Percentiles rank a stretch among this genome's conserved stretches.
These are phyloP conservation scores for Nudaria mundana DNA, from an alignment of 2,888 invertebrate genomes.

Conservation along the genomic window DNA sequence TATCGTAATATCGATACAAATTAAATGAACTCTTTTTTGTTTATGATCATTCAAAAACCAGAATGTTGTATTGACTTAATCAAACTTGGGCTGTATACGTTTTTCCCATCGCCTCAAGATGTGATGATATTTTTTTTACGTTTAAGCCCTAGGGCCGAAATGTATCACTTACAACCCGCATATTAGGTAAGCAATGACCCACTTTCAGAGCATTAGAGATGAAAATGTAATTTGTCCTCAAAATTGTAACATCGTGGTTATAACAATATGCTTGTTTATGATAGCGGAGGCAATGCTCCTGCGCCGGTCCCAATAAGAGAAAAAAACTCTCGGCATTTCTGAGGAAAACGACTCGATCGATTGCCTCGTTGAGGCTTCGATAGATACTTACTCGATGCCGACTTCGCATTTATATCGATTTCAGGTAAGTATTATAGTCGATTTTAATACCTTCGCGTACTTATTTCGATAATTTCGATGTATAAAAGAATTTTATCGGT, in stretches of 20 bases:
- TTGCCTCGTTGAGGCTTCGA: conserved; percentile 57
- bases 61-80: no score
- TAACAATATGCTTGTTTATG: conserved; percentile 54
- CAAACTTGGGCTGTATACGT: no score
- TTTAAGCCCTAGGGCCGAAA: no score
- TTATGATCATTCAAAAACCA: no score
- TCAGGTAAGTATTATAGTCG: conserved; percentile 18
- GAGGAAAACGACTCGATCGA: conserved; percentile 64
- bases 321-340: conserved; percentile 62
- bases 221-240: no score
- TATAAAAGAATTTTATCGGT: conserved; percentile 4
- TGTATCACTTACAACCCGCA: no score
- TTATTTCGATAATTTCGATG: conserved; percentile 19
- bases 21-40: no score
- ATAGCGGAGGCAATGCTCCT: conserved; percentile 70
- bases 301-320: conserved; percentile 55
- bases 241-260: conserved; percentile 37
- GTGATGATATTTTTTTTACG: no score
- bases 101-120: no score
- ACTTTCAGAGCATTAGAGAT: no score
- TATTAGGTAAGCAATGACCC: no score
- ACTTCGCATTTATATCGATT: conserved; percentile 38
- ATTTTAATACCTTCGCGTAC: conserved; percentile 14
- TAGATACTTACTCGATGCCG: conserved; percentile 39
- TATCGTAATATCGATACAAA: no score